Conservation (phyloP, 2,797 vertebrate species). For the Florisuga fusca region DNA sequence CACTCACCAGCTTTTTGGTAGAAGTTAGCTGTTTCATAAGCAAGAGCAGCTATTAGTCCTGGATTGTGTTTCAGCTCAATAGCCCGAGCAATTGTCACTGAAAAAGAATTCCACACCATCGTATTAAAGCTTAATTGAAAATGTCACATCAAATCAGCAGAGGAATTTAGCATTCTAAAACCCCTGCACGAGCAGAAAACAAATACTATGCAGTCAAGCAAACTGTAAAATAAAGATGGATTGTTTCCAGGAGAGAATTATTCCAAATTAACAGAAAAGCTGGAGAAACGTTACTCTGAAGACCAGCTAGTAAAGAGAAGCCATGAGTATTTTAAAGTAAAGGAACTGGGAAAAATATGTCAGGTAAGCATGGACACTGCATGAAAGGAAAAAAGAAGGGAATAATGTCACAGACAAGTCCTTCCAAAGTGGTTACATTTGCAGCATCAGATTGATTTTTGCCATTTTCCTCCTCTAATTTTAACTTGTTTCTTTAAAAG, state of each 20-base stretch:
- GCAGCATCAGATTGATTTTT: neutral
- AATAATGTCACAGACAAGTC: neutral
- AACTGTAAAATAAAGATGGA: neutral
- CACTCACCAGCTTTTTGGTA: conserved; percentile 94
- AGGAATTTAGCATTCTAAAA: conserved; percentile 10
- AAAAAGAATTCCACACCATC: neutral
- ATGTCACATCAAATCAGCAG: neutral
- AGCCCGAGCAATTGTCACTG: conserved; percentile 97
- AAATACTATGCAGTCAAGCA: neutral
- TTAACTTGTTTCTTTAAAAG: neutral
- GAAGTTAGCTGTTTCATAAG: conserved; percentile 95
- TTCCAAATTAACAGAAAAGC: neutral
- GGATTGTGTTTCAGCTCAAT: conserved; percentile 96
- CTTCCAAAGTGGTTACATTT: neutral
- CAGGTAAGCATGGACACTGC: neutral
- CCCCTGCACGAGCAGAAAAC: neutral
- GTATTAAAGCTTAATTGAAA: neutral
- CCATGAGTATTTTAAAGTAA: neutral
- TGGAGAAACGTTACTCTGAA: neutral
- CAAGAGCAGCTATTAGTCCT: conserved; percentile 92
- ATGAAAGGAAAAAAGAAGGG: neutral
- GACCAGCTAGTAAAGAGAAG: neutral
- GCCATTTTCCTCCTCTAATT: neutral
- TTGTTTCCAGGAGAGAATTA: neutral
- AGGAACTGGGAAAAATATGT: neutral